A percentile compares a stretch with the other conserved stretches of the same genome.
These are phyloP conservation scores for Arenaria interpres DNA, from an alignment of 2,113 vertebrate genomes.

Conservation along the genomic window DNA sequence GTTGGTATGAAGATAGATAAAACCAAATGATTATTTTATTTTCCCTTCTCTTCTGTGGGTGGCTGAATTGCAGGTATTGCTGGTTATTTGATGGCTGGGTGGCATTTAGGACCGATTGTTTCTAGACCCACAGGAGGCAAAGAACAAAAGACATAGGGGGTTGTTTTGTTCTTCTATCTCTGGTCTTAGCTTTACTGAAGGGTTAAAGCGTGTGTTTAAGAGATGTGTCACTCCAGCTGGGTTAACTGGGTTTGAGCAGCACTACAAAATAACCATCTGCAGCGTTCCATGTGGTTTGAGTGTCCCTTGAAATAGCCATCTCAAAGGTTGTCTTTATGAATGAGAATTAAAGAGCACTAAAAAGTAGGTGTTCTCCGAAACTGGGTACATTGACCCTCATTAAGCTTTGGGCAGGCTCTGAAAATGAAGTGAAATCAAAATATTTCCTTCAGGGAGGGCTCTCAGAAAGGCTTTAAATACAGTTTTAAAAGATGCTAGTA, in stretches of 20 bases:
- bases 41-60: not conserved
- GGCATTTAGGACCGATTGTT: not conserved
- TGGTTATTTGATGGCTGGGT: not conserved
- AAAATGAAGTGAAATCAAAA: not conserved
- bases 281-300: accelerated
- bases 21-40: not conserved
- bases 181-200: not conserved
- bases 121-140: not conserved
- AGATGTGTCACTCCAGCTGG: not conserved
- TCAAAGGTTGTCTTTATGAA: not conserved
- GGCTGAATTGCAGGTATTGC: not conserved
- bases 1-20: not conserved
- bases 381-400: not conserved
- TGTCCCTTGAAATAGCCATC: not conserved
- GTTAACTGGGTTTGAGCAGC: not conserved
- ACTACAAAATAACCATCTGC: not conserved
- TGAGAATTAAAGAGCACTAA: not conserved
- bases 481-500: not conserved
- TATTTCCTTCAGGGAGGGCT: not conserved
- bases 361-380: not conserved
- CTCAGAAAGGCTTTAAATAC: not conserved
- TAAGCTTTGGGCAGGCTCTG: not conserved
- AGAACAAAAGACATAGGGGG: not conserved
- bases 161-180: not conserved
- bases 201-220: not conserved